These are phyloP conservation scores for Martes flavigula DNA, from an alignment of 2,797 vertebrate species.

Conservation along the genomic window DNA sequence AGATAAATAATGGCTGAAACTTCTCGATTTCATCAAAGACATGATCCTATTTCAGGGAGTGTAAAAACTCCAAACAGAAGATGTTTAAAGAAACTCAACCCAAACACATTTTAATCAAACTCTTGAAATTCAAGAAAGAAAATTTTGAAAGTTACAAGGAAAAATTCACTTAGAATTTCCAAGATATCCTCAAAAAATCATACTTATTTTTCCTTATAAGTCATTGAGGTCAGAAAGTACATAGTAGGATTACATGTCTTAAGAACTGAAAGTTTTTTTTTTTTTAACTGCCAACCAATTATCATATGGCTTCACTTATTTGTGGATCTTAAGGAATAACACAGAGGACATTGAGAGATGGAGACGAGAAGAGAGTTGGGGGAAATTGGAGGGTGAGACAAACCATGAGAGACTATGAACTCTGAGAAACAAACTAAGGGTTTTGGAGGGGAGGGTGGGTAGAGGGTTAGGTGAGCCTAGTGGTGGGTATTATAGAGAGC, in stretches of 20 bases:
- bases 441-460: too few relatives aligned
- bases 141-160: neutral
- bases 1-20: neutral
- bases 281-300: neutral
- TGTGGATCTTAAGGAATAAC: too few relatives aligned
- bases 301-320: too few relatives aligned
- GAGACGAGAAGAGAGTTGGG: too few relatives aligned
- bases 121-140: neutral
- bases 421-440: too few relatives aligned
- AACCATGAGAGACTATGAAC: too few relatives aligned
- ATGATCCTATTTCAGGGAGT: neutral
- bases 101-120: neutral
- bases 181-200: neutral
- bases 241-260: neutral
- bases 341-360: too few relatives aligned
- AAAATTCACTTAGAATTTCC: neutral
- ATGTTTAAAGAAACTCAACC: neutral
- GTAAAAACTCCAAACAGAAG: neutral
- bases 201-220: neutral
- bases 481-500: too few relatives aligned
- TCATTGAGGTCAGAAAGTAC: neutral
- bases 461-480: too few relatives aligned
- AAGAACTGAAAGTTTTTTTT: neutral
- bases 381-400: too few relatives aligned
- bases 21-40: neutral